Base-by-base conservation (phyloP, 2,888 invertebrate genomes). In the Phaedon cochleariae region DNA sequence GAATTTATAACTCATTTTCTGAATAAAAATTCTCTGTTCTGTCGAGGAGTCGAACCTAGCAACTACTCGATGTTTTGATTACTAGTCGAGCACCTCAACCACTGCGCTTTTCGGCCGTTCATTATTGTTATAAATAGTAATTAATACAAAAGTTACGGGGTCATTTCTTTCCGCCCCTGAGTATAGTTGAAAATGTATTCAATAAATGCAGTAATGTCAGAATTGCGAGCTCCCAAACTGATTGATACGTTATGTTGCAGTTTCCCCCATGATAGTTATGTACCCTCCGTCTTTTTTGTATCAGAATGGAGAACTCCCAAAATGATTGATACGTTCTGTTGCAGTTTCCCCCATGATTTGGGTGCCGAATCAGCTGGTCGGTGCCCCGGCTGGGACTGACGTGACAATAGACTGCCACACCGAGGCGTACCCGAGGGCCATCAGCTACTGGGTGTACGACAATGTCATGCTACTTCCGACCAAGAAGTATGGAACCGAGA, bases 191-290 rank as follows among this genome's bases (percentile, higher is more conserved):
- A n/a, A n/a, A n/a, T n/a, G n/a, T n/a, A n/a, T n/a, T n/a, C n/a
- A n/a, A n/a, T n/a, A n/a, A n/a, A n/a, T n/a, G n/a, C 12, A 41
- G n/a, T 10, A 3, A 12, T 18, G 12, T 7, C 3, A 49, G 49
- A 17, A 4, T 5, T 49, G 49, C 53, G 51, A 54, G 20, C 54
- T 41, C 64, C 64, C 59, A 58, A 60, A 58, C 64, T 60, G 58
- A 60, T 46, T 10, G 41, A 41, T 26, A 17, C 21, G 22, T 51
- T 65, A 73, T 71, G 65, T 85, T 86, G 21, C 86, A 96, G 96
- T 96, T 86, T 92, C 94, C 0, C 96, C 96, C 57, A 94, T 95
- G 93, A 95, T 96, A n/a, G n/a, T n/a, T n/a, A n/a, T n/a, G n/a
- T n/a, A n/a, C n/a, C n/a, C n/a, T n/a, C n/a, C n/a, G n/a, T n/a